Percentiles rank a stretch among this genome's conserved stretches.
Evolutionary conservation across 2,888 invertebrate genomes (phyloP).

Genomic region (Hoplodrina ambigua): DNA sequence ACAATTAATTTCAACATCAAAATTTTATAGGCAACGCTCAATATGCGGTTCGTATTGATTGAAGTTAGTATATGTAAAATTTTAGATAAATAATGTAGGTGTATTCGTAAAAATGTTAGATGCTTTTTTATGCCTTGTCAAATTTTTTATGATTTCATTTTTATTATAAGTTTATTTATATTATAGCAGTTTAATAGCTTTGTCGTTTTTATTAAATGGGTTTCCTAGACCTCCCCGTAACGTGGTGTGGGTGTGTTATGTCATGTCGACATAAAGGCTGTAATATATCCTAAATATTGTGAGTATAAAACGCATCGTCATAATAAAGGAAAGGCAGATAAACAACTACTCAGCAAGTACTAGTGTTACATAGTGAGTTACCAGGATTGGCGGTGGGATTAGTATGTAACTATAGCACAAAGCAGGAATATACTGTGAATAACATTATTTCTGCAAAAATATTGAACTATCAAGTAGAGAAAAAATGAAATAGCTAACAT

Average conservation of each 20-base stretch:
- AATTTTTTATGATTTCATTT: slow-evolving; percentile 39
- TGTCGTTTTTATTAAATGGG: slow-evolving; percentile 28
- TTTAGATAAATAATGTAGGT: slow-evolving; percentile 34
- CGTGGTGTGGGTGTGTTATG: slow-evolving; percentile 28
- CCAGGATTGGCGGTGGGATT: too few relatives aligned
- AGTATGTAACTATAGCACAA: too few relatives aligned
- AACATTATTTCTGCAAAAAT: too few relatives aligned
- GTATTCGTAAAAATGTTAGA: slow-evolving; percentile 31
- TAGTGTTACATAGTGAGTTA: background rate
- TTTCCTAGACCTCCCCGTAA: slow-evolving; percentile 41
- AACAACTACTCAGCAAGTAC: background rate
- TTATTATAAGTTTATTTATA: slow-evolving; percentile 41
- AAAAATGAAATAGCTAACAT: too few relatives aligned
- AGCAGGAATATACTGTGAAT: too few relatives aligned
- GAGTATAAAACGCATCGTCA: slow-evolving; percentile 12
- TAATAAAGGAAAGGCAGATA: slow-evolving; percentile 11
- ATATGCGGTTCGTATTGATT: slow-evolving; percentile 27
- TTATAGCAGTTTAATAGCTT: slow-evolving; percentile 36
- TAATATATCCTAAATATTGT: slow-evolving; percentile 8
- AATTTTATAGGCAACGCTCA: slow-evolving; percentile 32
- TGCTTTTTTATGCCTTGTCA: slow-evolving; percentile 38
- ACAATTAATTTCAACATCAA: slow-evolving; percentile 54
- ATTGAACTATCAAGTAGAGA: too few relatives aligned
- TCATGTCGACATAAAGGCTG: slow-evolving; percentile 22
- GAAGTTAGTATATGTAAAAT: slow-evolving; percentile 3